Percentiles rank a stretch among this genome's conserved stretches.
Conservation (phyloP, 2,797 vertebrate species). For the Chrosomus eos region DNA sequence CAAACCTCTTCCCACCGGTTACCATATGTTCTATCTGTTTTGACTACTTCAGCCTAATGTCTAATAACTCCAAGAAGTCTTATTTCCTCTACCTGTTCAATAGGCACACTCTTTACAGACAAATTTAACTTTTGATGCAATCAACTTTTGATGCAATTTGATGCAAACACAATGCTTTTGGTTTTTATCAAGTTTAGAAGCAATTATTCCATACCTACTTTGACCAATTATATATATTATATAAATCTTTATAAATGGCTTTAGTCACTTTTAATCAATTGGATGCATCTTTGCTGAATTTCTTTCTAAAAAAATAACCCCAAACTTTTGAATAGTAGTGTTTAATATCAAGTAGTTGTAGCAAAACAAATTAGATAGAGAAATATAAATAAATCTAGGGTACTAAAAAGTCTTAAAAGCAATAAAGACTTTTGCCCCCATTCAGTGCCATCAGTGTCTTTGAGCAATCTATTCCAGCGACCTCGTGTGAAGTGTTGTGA, state of each 20-base stretch:
- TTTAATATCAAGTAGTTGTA: background rate
- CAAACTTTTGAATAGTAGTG: background rate
- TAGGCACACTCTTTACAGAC: too few species aligned
- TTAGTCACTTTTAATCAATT: background rate
- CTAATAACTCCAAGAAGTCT: too few species aligned
- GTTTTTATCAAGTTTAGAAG: too few species aligned
- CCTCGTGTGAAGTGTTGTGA: conserved; percentile 37
- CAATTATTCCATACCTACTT: too few species aligned
- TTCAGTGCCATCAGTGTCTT: conserved; percentile 23
- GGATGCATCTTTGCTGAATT: background rate
- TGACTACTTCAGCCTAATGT: too few species aligned
- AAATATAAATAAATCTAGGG: background rate
- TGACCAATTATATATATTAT: too few species aligned
- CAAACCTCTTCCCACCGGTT: too few species aligned
- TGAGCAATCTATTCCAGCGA: conserved; percentile 11
- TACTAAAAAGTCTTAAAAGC: background rate
- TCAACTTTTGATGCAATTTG: too few species aligned
- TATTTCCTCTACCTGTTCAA: too few species aligned
- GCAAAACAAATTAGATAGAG: background rate
- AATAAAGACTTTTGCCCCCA: conserved; percentile 10
- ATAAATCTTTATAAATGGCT: background rate
- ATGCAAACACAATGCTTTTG: too few species aligned
- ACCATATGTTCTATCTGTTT: too few species aligned
- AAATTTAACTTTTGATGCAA: too few species aligned
- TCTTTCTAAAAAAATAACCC: background rate